These are phyloP conservation scores for Eunapius fragilis DNA, from an alignment of 37 sponge, comb jelly and placozoan genomes.

Conservation along the genomic window DNA sequence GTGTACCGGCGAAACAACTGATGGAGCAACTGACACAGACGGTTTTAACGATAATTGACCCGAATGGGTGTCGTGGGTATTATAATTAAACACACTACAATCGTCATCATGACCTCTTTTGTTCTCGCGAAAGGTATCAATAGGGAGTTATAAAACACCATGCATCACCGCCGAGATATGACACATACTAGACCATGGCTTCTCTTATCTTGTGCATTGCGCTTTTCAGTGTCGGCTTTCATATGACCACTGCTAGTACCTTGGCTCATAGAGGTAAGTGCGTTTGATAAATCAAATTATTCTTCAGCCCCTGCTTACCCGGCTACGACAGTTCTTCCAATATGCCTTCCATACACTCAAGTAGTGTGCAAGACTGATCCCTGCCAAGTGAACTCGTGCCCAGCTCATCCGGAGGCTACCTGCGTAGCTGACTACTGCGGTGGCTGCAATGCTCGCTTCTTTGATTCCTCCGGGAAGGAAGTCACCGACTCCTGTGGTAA, in stretches of 20 bases:
- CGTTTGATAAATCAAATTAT: neutral
- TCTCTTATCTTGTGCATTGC: neutral
- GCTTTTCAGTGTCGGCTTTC: neutral
- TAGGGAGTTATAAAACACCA: no score
- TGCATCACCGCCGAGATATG: no score
- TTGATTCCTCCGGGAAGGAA: conserved; percentile 27
- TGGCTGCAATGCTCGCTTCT: conserved; percentile 66
- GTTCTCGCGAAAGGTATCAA: no score
- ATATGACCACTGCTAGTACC: neutral
- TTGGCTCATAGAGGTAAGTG: neutral
- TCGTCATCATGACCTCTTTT: no score
- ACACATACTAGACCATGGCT: neutral
- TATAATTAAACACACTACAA: no score
- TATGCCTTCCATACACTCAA: conserved; percentile 39
- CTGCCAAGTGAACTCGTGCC: conserved; percentile 47
- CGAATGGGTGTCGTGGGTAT: no score
- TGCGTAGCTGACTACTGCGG: conserved; percentile 71
- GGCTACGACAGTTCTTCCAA: neutral
- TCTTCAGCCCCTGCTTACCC: neutral
- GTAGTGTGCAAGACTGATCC: conserved; percentile 61
- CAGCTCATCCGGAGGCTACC: conserved; percentile 48
- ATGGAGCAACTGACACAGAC: no score
- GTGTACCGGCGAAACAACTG: no score
- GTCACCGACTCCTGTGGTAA: conserved; percentile 38
- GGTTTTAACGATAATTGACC: no score